These are phyloP conservation scores for Sesamia nonagrioides DNA, from an alignment of 1,140 invertebrate genomes.

Conservation along the genomic window DNA sequence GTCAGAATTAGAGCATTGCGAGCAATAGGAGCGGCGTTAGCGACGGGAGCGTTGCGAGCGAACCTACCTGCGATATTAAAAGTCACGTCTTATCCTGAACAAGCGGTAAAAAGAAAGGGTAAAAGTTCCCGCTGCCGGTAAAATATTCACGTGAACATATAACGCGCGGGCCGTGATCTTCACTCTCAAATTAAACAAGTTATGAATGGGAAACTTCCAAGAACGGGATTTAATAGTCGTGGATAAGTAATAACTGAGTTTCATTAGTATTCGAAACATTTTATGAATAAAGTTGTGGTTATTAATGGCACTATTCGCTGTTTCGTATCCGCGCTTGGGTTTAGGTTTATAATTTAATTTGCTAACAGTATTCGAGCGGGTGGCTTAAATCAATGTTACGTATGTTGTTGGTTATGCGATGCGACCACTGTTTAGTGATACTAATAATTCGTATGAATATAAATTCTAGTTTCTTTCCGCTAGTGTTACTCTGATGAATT, in stretches of 20 bases:
- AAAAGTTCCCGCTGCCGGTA: conserved; percentile 53
- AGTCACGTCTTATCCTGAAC: conserved; percentile 57
- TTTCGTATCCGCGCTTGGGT: conserved; percentile 27
- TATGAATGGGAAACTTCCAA: conserved; percentile 55
- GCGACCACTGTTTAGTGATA: background rate
- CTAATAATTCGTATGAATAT: background rate
- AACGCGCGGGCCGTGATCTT: conserved; percentile 48
- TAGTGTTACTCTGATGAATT: background rate
- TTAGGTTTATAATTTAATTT: conserved; percentile 46
- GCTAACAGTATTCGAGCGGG: conserved; percentile 24
- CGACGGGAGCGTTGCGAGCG: conserved; percentile 16
- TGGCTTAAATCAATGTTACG: conserved; percentile 14
- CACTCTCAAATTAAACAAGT: conserved; percentile 61
- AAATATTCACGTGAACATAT: conserved; percentile 61
- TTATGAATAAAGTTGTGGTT: conserved; percentile 50
- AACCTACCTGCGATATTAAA: conserved; percentile 56
- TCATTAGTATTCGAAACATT: conserved; percentile 49
- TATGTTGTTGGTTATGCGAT: conserved; percentile 6
- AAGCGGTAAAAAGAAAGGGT: conserved; percentile 56
- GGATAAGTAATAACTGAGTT: conserved; percentile 50
- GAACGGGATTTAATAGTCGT: conserved; percentile 51
- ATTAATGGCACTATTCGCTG: conserved; percentile 44
- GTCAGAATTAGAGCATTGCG: conserved; percentile 38
- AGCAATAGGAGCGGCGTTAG: background rate
- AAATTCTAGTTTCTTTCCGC: background rate